Evolutionary conservation across 2,797 vertebrate species (phyloP), one percentile per base, ranked within the genome.

Genomic region (Simalia tracyae): DNA sequence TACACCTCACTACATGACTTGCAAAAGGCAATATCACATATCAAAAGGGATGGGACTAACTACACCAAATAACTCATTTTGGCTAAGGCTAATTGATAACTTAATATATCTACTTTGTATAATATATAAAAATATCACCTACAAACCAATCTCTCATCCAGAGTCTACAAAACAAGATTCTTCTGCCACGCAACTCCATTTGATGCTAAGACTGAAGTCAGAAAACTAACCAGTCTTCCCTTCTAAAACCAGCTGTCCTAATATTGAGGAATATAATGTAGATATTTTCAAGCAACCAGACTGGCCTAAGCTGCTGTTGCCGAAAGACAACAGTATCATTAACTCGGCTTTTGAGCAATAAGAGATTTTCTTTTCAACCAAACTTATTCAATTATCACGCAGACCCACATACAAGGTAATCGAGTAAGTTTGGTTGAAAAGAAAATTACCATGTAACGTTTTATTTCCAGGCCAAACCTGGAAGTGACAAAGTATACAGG

Each of bases 401-500:
- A 24, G 1, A 0, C 1, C 46, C 36, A 24, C 36, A 46, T 4
- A 81, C 36, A 81, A 0, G 4, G 42, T 2, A 9, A 81, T 7
- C 10, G 36, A 81, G 4, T 24, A 81, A 81, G 19, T 81, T 42
- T 22, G 36, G 24, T 2, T 81, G 36, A 81, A 81, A 81, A 42
- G 72, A 84, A 93, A 60, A 89, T 81, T 31, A 84, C 5, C 54
- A n/a, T 57, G 54, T 42, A 15, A 90, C 81, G 15, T 26, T 5
- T 84, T 85, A 64, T 60, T 26, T 92, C n/a, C 90, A 57, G 17
- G 90, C 54, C 87, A 14, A 19, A 90, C 92, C 59, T 57, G 59
- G 94, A 24, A 92, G 86, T 4, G 42, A 66, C 31, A 94, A 92
- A 36, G 28, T 17, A 92, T 59, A 91, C 4, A 54, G 81, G 94